Base-by-base conservation (phyloP, 2,888 invertebrate species). In the Diadegma fenestrale region DNA sequence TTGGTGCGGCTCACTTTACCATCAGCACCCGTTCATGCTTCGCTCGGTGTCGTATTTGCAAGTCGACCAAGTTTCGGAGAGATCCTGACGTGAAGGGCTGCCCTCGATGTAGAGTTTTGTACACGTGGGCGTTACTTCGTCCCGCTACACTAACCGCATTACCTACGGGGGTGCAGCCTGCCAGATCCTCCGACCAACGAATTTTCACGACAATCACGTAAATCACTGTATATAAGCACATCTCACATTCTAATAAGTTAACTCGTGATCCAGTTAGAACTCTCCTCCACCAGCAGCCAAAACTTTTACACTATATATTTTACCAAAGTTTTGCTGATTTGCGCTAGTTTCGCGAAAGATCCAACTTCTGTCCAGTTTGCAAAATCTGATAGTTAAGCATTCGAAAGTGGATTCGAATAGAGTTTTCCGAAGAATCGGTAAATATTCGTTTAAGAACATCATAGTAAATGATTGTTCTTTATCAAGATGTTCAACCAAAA, bases 31-130 rank as follows among this genome's bases (percentile, higher is more conserved):
- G 75, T 61, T 80, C 72, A 30, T 37, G 61, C 69, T 71, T 77
- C 72, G 33, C 71, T 72, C 66, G 45, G 48, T 33, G 71, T 58
- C 48, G 51, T 66, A 82, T 85, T 85, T 80, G 76, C 80, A 76
- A 82, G 80, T 82, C 85, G 58, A 82, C 72, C 51, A 82, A 85
- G 79, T 85, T 85, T 72, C 7, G 41, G 58, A 58, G 30, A 43
- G 41, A 78, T 45, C 33, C 58, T 30, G 51, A 82, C 54, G 77
- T 33, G 76, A 45, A 58, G 33, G 64, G 64, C 26, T 19, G 82
- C 66, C 17, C 14, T 12, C 33, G 41, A 66, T 17, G 26, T 66
- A 68, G 17, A 80, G 72, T 69, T 78, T 73, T 77, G 63, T 72
- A 48, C 45, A 72, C 19, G 58, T 45, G 48, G 41, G 30, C 41